phyloP scores from a whole-genome alignment of 2,797 vertebrate species.

The Epinephelus malabaricus region DNA sequence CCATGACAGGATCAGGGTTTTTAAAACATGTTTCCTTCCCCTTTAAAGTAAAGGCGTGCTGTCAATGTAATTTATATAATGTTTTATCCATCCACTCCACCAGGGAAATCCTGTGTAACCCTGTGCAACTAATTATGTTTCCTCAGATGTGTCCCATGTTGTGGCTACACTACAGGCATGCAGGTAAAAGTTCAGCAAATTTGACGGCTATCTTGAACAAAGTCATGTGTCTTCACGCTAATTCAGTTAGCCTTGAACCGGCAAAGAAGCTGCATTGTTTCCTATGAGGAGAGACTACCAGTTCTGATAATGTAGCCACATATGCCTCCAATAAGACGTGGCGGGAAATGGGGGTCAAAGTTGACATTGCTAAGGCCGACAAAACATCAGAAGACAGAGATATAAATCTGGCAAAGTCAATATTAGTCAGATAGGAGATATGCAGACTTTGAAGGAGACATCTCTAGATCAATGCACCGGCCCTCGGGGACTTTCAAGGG shows the following conservation, averaged over 20 bases:
- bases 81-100: conserved; percentile 25
- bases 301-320: conserved; percentile 67
- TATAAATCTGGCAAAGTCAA: conserved; percentile 82
- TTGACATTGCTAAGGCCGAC: conserved; percentile 71
- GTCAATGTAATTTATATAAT: conserved; percentile 16
- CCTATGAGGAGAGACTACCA: conserved; percentile 58
- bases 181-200: conserved; percentile 60
- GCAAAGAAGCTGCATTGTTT: conserved; percentile 60
- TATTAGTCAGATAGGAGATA: conserved; percentile 79
- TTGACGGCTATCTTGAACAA: conserved; percentile 51
- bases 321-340: conserved; percentile 79
- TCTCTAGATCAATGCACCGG: conserved; percentile 71
- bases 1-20: not conserved
- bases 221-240: conserved; percentile 58
- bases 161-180: conserved; percentile 33
- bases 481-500: conserved; percentile 54
- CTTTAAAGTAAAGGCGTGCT: not conserved
- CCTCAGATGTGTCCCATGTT: conserved; percentile 49
- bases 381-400: conserved; percentile 77
- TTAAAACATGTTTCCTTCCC: not conserved
- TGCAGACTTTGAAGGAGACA: conserved; percentile 76
- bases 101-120: conserved; percentile 1
- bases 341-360: conserved; percentile 75
- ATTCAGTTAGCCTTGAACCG: conserved; percentile 56
- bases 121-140: conserved; percentile 45